Evolutionary conservation across 2,888 invertebrate species (phyloP), one percentile per base, ranked within the genome.

Genomic region (Bursaphelenchus okinawaensis): DNA sequence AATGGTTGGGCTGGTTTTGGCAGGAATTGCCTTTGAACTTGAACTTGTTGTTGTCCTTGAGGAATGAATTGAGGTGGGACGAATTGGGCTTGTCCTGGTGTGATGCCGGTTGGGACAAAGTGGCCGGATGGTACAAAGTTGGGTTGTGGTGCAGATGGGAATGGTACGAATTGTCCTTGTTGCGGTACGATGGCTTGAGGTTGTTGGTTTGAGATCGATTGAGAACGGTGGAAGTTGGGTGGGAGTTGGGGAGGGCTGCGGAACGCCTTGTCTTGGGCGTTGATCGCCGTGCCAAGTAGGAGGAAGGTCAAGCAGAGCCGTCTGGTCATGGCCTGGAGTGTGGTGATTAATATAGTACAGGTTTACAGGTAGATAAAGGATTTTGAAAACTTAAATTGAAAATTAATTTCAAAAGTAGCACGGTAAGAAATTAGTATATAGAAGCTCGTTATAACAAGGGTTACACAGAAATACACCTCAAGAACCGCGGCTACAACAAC

Each of bases 41-140:
- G 62, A 23, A 60, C 31, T 54, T 63, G 63, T 19, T 55, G 67
- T 19, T 56, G 24, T 26, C 66, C 66, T 51, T 63, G 64, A 29
- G 58, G 64, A 9, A 20, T 23, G 20, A 59, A 31, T 63, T 63
- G 64, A 16, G 65, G 26, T 16, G 55, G 64, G n/a, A 65, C 6
- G n/a, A 40, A 40, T 40, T 40, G 40, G n/a, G 55, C 50, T 54
- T 12, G 24, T 6, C 2, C 54, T 12, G 54, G 24, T 3, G 54
- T n/a, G 19, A 54, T n/a, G 1, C 54, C 26, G n/a, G 54, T 19
- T 54, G 1, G 24, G 24, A 19, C 54, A 27, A 27, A 54, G 19
- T 26, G 26, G 19, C 54, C 26, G 6, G 26, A n/a, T 12, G 54
- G 26, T 12, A 40, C n/a, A 40, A 40, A 40, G 40, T 40, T 40